phyloP scores from a whole-genome alignment of 2,797 vertebrate species.

The Cryptoprocta ferox region DNA sequence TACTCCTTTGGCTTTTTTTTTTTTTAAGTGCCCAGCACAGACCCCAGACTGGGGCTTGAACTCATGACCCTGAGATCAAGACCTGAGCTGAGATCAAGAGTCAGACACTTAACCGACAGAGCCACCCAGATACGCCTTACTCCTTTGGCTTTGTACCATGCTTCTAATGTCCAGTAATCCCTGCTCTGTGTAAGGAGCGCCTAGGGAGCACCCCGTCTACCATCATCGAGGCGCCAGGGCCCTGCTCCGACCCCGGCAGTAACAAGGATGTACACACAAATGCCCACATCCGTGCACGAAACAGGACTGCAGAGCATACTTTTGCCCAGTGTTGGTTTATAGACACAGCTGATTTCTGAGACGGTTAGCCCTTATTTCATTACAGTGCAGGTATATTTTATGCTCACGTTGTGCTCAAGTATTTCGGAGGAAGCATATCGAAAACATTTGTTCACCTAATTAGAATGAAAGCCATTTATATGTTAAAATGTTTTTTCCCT shows the following conservation, averaged over 20 bases:
- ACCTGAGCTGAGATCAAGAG: no score
- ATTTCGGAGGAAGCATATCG: background rate
- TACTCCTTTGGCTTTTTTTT: background rate
- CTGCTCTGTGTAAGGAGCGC: background rate
- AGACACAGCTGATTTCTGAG: background rate
- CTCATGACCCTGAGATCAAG: no score
- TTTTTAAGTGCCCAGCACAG: no score
- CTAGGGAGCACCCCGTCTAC: background rate
- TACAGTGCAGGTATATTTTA: background rate
- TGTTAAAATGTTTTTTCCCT: background rate
- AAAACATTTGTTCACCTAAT: background rate
- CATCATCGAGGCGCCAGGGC: accelerated
- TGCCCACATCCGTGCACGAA: accelerated
- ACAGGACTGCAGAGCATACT: accelerated
- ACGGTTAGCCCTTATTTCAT: background rate
- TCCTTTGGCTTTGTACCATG: background rate
- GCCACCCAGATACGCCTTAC: background rate
- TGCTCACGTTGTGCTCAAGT: no score
- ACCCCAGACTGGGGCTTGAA: no score
- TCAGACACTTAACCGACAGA: no score
- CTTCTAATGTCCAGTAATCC: background rate
- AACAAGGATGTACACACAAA: accelerated
- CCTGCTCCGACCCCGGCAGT: accelerated
- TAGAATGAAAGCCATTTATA: background rate
- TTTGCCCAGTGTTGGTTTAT: background rate